Base-by-base conservation (phyloP, 2,113 vertebrate genomes). In the Excalfactoria chinensis region DNA sequence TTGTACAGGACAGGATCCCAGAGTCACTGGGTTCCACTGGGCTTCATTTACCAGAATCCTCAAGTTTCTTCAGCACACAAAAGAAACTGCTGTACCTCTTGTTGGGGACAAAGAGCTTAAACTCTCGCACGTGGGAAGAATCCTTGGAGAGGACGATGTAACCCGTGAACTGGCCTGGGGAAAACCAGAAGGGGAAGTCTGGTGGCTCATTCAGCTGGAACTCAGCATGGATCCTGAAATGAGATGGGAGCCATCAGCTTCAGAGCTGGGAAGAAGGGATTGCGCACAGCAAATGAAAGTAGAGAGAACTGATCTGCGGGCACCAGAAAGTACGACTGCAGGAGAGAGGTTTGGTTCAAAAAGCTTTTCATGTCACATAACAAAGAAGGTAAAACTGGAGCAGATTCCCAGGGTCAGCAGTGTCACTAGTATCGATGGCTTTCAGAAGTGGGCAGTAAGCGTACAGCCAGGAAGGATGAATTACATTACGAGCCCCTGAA, bases 141-240 rank as follows among this genome's bases (percentile, higher is more conserved):
- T 99, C 99, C 96, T 98, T 99, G 53, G 99, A 98, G 74, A 99
- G 96, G 88, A 99, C 34, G n/a, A 99, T 93, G 95, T 99, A 98
- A 25, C 99, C 99, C 0, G 99, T 98, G 96, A 99, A 99, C 97
- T 99, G 99, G 19, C 98, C 99, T 0, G 99, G 99, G 2, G 98
- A 99, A 95, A 99, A 99, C 99, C 99, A 99, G 98, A 99, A 99
- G 26, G 99, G 99, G 90, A 99, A 99, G 93, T 99, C 97, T 2
- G 99, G 99, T 3, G 99, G 98, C 25, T 99, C 99, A 0, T 99
- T 99, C 71, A 99, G 98, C 98, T 99, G 99, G 96, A 99, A 99
- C 92, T 99, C 99, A 11, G 99, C 99, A 0, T 99, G 99, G 96
- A 99, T 99, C 96, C 99, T 99, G 98, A 28, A 64, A 87, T 5